A percentile compares a stretch with the other conserved stretches of the same genome.
Evolutionary conservation across 2,113 vertebrate species (phyloP).

Genomic region (Callaeas wilsoni): DNA sequence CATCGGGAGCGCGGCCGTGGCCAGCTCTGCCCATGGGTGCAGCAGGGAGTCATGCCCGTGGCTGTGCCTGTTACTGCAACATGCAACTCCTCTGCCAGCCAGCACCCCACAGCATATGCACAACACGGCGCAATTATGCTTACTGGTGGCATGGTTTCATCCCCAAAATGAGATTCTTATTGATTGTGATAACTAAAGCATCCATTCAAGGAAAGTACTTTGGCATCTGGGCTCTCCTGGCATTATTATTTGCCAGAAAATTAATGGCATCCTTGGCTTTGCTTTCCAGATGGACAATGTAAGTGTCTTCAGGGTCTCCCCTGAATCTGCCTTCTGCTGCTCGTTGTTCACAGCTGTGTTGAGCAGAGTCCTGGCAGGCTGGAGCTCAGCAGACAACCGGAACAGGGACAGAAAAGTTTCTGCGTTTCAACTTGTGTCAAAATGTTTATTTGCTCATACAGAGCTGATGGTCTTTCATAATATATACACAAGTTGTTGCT

Average conservation of each 20-base stretch:
- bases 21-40: neutral
- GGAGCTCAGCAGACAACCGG: neutral
- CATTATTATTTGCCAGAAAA: neutral
- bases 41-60: fast-evolving
- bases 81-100: neutral
- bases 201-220: neutral
- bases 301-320: neutral
- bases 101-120: neutral
- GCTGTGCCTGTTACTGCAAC: neutral
- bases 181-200: neutral
- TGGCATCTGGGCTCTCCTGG: neutral
- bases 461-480: neutral
- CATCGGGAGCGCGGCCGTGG: fast-evolving
- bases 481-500: constrained; percentile 1
- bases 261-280: neutral
- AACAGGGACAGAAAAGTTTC: neutral
- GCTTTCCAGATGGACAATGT: neutral
- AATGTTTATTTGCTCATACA: neutral
- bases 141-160: neutral
- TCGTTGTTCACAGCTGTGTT: neutral
- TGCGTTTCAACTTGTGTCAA: neutral
- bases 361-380: neutral
- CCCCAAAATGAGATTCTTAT: neutral
- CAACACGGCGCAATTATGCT: fast-evolving
- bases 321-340: neutral